A percentile compares a stretch with the other conserved stretches of the same genome.
Evolutionary conservation across 2,113 vertebrate genomes (phyloP).

Genomic region (Scomber scombrus): DNA sequence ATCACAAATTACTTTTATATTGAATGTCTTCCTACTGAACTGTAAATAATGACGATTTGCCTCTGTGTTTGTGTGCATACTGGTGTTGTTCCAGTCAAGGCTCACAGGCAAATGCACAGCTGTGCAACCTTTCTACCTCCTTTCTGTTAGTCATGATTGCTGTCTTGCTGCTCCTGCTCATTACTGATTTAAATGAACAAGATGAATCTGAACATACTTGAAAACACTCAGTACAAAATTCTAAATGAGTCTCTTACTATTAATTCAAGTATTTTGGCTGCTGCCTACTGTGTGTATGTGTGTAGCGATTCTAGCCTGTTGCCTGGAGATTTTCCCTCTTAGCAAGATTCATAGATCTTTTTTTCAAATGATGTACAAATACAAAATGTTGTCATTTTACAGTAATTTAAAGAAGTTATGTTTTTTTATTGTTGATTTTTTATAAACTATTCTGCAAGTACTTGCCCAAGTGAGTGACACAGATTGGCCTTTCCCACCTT

Average conservation of each 20-base stretch:
- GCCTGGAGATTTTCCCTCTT: background rate
- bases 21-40: constrained; percentile 30
- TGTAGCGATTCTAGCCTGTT: background rate
- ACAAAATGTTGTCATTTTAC: constrained; percentile 7
- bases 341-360: background rate
- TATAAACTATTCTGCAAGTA: constrained; percentile 24
- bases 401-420: constrained; percentile 30
- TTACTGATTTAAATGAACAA: background rate
- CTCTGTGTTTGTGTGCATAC: background rate
- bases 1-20: background rate
- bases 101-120: constrained; percentile 4
- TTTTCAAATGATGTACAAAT: constrained; percentile 10
- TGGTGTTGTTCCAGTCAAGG: background rate
- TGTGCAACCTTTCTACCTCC: background rate
- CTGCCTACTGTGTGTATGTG: too few relatives aligned
- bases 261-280: background rate
- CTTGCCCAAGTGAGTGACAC: constrained; percentile 71
- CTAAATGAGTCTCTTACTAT: background rate
- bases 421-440: background rate
- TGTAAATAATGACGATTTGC: constrained; percentile 3
- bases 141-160: background rate
- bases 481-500: constrained; percentile 74
- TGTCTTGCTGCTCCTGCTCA: constrained; percentile 14
- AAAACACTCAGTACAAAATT: background rate
- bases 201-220: background rate